Evolutionary conservation across 2,113 vertebrate species (phyloP).

Genomic region (Lethenteron camtschaticum): DNA sequence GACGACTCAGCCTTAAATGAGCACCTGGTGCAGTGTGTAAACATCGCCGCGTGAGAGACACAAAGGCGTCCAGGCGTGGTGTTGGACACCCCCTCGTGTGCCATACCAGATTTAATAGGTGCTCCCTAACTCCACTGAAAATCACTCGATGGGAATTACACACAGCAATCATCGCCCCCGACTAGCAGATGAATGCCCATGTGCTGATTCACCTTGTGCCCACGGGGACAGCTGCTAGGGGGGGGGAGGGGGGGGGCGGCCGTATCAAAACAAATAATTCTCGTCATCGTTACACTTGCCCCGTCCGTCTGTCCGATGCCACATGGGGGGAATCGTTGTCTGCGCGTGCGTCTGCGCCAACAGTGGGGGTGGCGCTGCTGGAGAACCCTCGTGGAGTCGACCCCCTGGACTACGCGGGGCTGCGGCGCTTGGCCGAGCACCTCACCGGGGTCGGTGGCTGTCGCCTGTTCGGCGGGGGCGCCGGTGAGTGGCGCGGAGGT

Average conservation of each 20-base stretch:
- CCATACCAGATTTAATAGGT: too few species aligned
- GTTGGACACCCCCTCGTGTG: too few species aligned
- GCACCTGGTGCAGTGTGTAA: too few species aligned
- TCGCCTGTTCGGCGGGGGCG: background rate
- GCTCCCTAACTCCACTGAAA: too few species aligned
- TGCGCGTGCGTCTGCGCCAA: background rate
- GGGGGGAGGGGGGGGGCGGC: background rate
- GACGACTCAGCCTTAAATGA: too few species aligned
- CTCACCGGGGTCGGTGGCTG: background rate
- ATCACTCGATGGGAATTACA: too few species aligned
- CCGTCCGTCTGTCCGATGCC: background rate
- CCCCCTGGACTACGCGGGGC: constrained; percentile 27
- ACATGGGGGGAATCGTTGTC: background rate
- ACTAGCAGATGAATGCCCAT: too few species aligned
- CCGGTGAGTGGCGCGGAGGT: background rate
- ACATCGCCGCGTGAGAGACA: too few species aligned
- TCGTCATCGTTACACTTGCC: background rate
- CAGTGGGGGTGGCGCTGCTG: constrained; percentile 64
- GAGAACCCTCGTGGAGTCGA: constrained; percentile 85
- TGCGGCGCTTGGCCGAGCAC: constrained; percentile 15
- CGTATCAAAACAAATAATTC: background rate
- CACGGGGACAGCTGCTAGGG: background rate
- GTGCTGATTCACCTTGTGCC: background rate
- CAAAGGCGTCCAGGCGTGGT: too few species aligned
- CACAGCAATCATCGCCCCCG: too few species aligned